Conservation (phyloP, 2,888 invertebrate genomes). For the Tuta absoluta region DNA sequence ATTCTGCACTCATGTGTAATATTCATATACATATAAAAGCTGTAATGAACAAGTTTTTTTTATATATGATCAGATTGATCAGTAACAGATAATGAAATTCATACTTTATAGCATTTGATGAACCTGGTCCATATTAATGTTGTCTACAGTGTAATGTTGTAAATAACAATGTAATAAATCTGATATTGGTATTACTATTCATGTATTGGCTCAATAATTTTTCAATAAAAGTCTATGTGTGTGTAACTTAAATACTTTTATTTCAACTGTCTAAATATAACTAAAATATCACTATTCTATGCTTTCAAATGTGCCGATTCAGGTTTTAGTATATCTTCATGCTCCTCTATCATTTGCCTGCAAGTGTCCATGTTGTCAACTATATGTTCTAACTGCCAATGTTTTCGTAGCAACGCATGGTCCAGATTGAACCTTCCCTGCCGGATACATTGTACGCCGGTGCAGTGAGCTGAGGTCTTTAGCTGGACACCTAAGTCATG, state of each 20-base stretch:
- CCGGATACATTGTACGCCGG: constrained; percentile 88
- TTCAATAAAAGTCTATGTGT: not conserved
- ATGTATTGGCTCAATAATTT: not conserved
- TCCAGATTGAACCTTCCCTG: constrained; percentile 90
- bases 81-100: too few relatives aligned
- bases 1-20: too few relatives aligned
- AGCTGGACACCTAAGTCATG: constrained; percentile 91
- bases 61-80: too few relatives aligned
- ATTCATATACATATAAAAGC: too few relatives aligned
- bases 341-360: constrained; percentile 73
- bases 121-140: not conserved
- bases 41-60: too few relatives aligned
- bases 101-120: too few relatives aligned
- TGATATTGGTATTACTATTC: not conserved
- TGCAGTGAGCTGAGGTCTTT: constrained; percentile 90
- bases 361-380: constrained; percentile 83
- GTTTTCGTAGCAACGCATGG: constrained; percentile 89
- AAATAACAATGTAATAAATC: not conserved
- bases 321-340: constrained; percentile 70
- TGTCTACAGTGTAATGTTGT: not conserved
- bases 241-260: not conserved
- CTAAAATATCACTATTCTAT: constrained; percentile 29
- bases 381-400: constrained; percentile 89
- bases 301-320: constrained; percentile 54
- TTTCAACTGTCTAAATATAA: not conserved